phyloP scores from a whole-genome alignment of 1,140 invertebrate genomes.

The Hermetia illucens region DNA sequence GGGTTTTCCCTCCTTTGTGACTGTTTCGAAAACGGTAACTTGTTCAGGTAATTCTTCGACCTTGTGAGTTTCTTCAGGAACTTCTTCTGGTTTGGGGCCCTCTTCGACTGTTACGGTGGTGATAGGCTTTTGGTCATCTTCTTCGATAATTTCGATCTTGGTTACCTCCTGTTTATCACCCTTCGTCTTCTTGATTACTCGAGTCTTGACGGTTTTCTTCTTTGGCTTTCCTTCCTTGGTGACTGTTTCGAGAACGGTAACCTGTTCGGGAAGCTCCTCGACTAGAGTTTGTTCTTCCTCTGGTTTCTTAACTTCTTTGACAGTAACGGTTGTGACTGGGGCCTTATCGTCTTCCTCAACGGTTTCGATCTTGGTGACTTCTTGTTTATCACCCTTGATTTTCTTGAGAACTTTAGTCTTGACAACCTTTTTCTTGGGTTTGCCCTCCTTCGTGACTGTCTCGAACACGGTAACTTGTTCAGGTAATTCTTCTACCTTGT shows the following conservation, averaged over 20 bases:
- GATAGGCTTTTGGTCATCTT: constrained; percentile 23
- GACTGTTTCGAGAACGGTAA: constrained; percentile 11
- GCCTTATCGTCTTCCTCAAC: constrained; percentile 15
- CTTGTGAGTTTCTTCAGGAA: constrained; percentile 17
- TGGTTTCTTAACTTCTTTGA: constrained; percentile 13
- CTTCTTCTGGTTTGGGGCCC: constrained; percentile 6
- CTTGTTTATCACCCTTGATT: constrained; percentile 17
- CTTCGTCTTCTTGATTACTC: constrained; percentile 18
- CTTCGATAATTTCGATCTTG: constrained; percentile 27
- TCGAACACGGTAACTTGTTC: constrained; percentile 14
- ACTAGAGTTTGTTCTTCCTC: constrained; percentile 10
- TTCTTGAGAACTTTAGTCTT: constrained; percentile 16
- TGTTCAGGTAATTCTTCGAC: constrained; percentile 6
- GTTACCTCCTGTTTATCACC: constrained; percentile 23
- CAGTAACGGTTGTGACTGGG: constrained; percentile 14
- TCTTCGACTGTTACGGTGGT: constrained; percentile 18
- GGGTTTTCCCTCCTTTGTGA: constrained; percentile 8
- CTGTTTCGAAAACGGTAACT: constrained; percentile 10
- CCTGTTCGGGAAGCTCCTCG: constrained; percentile 30
- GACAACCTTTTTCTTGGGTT: constrained; percentile 16
- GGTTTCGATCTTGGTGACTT: constrained; percentile 25
- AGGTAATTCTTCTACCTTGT: constrained; percentile 9
- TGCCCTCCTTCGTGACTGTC: constrained; percentile 11
- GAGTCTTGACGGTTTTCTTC: constrained; percentile 16
- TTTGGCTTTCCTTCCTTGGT: constrained; percentile 11